These are phyloP conservation scores for Macrophya alboannulata DNA, from an alignment of 2,888 invertebrate genomes.

Conservation along the genomic window DNA sequence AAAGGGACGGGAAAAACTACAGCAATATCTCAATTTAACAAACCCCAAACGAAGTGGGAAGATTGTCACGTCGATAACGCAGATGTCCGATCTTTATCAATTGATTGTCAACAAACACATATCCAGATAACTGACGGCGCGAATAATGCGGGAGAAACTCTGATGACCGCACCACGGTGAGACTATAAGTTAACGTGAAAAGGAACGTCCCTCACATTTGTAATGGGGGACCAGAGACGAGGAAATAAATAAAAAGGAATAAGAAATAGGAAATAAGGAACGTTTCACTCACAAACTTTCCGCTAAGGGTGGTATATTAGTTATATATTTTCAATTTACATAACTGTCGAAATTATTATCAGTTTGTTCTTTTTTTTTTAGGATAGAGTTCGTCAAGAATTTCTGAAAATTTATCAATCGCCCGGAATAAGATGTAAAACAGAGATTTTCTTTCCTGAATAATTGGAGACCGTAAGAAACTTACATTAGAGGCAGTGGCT, in stretches of 20 bases:
- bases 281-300: neutral
- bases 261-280: neutral
- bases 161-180: neutral
- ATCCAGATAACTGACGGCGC: constrained; percentile 40
- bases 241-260: neutral
- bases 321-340: neutral
- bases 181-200: constrained; percentile 59
- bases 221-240: neutral
- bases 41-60: constrained; percentile 62
- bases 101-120: constrained; percentile 57
- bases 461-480: neutral
- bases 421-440: neutral
- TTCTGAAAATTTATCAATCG: neutral
- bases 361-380: too few species aligned
- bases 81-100: constrained; percentile 66
- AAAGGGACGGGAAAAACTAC: constrained; percentile 22
- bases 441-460: neutral
- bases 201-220: constrained; percentile 48
- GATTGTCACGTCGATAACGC: constrained; percentile 66
- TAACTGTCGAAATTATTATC: too few species aligned
- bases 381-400: neutral
- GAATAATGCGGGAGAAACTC: constrained; percentile 45
- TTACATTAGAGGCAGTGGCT: neutral
- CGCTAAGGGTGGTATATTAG: neutral
- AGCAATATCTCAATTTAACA: constrained; percentile 68